Percentiles rank a stretch among this genome's conserved stretches.
phyloP scores from a whole-genome alignment of 2,113 vertebrate species.

The Scolopax mira region DNA sequence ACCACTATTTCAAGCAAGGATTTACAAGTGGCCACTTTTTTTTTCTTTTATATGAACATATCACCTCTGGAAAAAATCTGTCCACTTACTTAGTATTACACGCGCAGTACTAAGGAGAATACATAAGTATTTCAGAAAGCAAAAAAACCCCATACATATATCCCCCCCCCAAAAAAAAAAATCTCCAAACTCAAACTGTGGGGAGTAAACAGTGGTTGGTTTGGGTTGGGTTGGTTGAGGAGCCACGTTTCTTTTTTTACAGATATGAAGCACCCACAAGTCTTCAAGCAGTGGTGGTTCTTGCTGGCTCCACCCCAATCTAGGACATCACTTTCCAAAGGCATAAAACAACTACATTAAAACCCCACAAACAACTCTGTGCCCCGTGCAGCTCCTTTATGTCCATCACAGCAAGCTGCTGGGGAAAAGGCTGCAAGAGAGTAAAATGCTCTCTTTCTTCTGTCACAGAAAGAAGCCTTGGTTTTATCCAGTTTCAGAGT shows the following conservation, averaged over 20 bases:
- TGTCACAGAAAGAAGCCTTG: not conserved
- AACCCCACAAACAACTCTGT: not conserved
- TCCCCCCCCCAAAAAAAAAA: not conserved
- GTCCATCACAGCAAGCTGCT: not conserved
- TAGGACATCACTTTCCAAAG: not conserved
- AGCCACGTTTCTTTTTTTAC: not conserved
- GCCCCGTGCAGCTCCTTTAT: not conserved
- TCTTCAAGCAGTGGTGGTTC: not conserved
- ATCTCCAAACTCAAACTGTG: not conserved
- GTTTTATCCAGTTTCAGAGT: not conserved
- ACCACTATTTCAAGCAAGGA: not conserved
- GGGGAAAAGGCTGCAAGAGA: not conserved
- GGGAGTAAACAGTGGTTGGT: not conserved
- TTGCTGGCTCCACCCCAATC: not conserved
- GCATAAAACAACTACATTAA: not conserved
- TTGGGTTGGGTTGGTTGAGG: not conserved
- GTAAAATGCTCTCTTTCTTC: not conserved
- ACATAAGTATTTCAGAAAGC: not conserved
- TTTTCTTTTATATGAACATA: not conserved
- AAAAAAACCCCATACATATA: not conserved
- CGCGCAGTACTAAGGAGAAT: not conserved
- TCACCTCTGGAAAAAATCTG: not conserved
- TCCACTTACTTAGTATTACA: not conserved
- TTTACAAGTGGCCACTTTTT: not conserved
- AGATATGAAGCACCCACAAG: not conserved